Percentiles rank a stretch among this genome's conserved stretches.
These are phyloP conservation scores for Callipepla squamata DNA, from an alignment of 2,113 vertebrate genomes.

Conservation along the genomic window DNA sequence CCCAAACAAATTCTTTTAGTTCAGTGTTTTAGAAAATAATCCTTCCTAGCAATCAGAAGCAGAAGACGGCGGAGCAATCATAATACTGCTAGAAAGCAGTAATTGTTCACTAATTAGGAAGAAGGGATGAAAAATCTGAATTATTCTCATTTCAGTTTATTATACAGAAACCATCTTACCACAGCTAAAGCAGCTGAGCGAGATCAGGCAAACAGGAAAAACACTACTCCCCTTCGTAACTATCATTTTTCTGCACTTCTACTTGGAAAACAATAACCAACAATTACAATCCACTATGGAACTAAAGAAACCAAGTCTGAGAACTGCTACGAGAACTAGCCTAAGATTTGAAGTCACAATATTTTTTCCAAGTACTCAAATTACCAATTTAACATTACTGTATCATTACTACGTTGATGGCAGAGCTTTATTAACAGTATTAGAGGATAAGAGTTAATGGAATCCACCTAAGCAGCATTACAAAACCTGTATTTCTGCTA, in stretches of 20 bases:
- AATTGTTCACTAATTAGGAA: not conserved
- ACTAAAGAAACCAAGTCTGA: not conserved
- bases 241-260: not conserved
- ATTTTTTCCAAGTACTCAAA: not conserved
- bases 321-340: not conserved
- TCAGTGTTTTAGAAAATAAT: not conserved
- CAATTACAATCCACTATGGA: not conserved
- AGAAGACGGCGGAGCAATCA: not conserved
- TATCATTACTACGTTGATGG: not conserved
- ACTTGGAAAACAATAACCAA: not conserved
- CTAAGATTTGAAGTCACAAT: not conserved
- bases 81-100: not conserved
- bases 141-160: not conserved
- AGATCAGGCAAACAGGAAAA: not conserved
- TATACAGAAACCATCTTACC: not conserved
- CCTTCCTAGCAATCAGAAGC: not conserved
- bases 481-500: not conserved
- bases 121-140: not conserved
- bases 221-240: accelerated
- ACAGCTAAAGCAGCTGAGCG: not conserved
- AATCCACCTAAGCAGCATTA: not conserved
- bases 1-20: not conserved
- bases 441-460: too few relatives aligned
- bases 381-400: accelerated
- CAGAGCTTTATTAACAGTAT: not conserved